phyloP scores from a whole-genome alignment of 2,888 invertebrate genomes.

The Graphium colonna region DNA sequence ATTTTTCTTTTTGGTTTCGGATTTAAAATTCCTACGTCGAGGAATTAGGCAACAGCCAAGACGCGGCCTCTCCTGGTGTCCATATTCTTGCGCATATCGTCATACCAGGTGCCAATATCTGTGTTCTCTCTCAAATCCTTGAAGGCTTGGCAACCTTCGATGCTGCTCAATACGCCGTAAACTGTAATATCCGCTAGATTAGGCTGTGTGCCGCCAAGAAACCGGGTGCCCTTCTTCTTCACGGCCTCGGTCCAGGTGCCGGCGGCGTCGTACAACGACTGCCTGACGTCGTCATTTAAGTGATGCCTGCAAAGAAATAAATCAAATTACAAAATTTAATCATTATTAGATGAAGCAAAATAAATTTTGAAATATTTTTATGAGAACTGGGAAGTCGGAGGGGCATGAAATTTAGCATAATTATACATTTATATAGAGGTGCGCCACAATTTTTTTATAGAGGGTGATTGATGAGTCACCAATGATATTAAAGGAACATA shows the following conservation, averaged over 20 bases:
- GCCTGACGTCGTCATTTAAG: slow-evolving; percentile 92
- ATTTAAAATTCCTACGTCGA: no score
- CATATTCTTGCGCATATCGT: slow-evolving; percentile 84
- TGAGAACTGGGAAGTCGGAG: no score
- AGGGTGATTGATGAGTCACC: no score
- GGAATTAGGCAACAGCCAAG: slow-evolving; percentile 34
- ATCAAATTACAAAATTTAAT: background rate
- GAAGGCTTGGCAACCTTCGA: slow-evolving; percentile 96
- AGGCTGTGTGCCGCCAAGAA: slow-evolving; percentile 92
- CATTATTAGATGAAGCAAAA: no score
- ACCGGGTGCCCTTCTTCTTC: slow-evolving; percentile 83
- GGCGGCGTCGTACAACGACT: slow-evolving; percentile 94
- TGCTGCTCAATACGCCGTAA: slow-evolving; percentile 93
- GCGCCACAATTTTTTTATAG: no score
- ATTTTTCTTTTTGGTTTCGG: no score
- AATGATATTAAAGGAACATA: no score
- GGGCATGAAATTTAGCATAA: no score
- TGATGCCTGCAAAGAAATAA: slow-evolving; percentile 80
- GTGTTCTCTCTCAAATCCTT: slow-evolving; percentile 88
- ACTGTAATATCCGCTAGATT: slow-evolving; percentile 96
- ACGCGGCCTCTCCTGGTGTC: slow-evolving; percentile 78
- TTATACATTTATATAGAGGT: no score
- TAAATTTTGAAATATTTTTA: no score
- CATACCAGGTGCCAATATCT: slow-evolving; percentile 89
- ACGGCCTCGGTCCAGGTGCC: slow-evolving; percentile 88